phyloP scores from a whole-genome alignment of 2,113 vertebrate species.

The Thalassoma bifasciatum region DNA sequence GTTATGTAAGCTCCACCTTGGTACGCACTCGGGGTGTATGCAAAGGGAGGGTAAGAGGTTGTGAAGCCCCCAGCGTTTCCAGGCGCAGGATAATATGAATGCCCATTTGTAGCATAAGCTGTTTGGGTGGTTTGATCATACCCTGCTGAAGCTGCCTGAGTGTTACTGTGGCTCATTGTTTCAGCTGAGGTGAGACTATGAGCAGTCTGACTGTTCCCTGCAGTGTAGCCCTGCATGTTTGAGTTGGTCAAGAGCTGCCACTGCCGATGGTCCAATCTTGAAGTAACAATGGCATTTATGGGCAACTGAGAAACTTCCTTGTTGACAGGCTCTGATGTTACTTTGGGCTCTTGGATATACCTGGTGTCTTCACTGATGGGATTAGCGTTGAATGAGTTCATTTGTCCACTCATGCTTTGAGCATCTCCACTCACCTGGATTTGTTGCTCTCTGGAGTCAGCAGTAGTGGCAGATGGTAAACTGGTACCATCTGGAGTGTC shows the following conservation, averaged over 20 bases:
- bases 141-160: neutral
- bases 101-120: neutral
- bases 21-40: neutral
- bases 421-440: neutral
- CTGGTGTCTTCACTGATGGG: neutral
- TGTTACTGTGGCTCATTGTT: neutral
- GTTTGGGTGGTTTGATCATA: neutral
- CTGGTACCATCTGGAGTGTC: neutral
- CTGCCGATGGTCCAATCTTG: neutral
- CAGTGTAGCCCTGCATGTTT: neutral
- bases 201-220: neutral
- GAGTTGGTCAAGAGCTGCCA: neutral
- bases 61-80: neutral
- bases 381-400: neutral
- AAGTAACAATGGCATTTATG: slow-evolving; percentile 12
- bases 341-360: neutral
- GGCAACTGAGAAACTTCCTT: neutral
- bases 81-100: neutral
- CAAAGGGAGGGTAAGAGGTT: neutral
- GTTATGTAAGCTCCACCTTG: neutral
- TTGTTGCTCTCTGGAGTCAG: neutral
- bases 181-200: neutral
- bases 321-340: neutral
- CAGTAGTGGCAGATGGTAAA: neutral
- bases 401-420: neutral